A percentile compares a stretch with the other conserved stretches of the same genome.
Conservation (phyloP, 2,888 invertebrate genomes). For the Sepioteuthis lessoniana region DNA sequence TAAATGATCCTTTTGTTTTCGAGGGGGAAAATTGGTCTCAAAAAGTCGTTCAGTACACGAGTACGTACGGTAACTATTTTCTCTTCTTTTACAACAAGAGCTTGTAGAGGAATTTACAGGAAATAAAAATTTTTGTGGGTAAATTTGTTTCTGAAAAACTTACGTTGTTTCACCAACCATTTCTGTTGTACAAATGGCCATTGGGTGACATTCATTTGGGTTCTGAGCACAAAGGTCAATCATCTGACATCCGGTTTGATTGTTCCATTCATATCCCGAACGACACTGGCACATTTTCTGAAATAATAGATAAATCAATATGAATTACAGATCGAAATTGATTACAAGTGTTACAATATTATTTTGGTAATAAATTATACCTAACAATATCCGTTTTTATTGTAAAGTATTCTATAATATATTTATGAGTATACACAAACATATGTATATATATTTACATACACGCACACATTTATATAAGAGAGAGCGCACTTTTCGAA, state of each 20-base stretch:
- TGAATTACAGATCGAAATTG: no score
- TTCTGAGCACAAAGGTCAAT: conserved; percentile 62
- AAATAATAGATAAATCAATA: conserved; percentile 44
- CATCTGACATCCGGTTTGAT: conserved; percentile 61
- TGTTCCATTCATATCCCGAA: conserved; percentile 62
- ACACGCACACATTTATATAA: background rate
- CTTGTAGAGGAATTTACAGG: no score
- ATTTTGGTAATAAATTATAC: no score
- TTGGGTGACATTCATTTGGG: conserved; percentile 60
- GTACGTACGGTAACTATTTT: no score
- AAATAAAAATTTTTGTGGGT: background rate
- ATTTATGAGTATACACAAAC: no score
- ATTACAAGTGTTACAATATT: no score
- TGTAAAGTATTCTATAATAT: no score
- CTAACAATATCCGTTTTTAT: no score
- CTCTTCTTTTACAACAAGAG: no score
- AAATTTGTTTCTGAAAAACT: conserved; percentile 34
- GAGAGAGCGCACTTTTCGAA: background rate
- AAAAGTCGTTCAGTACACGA: no score
- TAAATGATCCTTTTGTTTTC: no score
- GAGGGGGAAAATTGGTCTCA: no score
- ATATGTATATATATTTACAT: background rate
- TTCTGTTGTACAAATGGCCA: conserved; percentile 64
- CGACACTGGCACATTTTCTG: conserved; percentile 66
- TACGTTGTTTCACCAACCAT: conserved; percentile 60